A percentile compares a stretch with the other conserved stretches of the same genome.
These are phyloP conservation scores for Serranus cabrilla DNA, from an alignment of 2,797 vertebrate species.

Conservation along the genomic window DNA sequence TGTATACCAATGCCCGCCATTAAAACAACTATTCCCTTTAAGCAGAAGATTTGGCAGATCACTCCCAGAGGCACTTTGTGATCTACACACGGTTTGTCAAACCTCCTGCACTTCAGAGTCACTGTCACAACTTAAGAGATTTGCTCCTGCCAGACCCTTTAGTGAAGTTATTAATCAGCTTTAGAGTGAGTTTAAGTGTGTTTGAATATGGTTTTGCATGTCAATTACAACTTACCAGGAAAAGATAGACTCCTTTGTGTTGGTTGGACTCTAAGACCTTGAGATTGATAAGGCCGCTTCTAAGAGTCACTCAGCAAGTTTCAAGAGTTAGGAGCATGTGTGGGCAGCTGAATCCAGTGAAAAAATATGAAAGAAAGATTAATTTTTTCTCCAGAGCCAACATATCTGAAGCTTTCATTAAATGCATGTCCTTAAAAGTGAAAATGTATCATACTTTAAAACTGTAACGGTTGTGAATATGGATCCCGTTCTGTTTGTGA, in stretches of 20 bases:
- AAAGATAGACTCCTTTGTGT: conserved; percentile 37
- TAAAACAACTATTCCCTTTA: conserved; percentile 40
- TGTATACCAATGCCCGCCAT: conserved; percentile 4
- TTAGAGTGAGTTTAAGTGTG: conserved; percentile 25
- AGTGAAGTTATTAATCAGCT: conserved; percentile 40
- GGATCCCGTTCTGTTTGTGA: too few species aligned
- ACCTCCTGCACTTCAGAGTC: conserved; percentile 32
- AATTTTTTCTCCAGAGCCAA: background rate
- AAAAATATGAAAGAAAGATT: background rate
- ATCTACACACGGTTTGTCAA: conserved; percentile 35
- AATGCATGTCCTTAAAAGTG: background rate
- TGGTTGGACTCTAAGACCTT: conserved; percentile 30
- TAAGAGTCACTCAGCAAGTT: conserved; percentile 20
- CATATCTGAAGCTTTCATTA: background rate
- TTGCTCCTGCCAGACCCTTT: conserved; percentile 35
- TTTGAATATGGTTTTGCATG: conserved; percentile 27
- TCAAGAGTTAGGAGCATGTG: conserved; percentile 9
- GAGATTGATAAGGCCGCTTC: conserved; percentile 21
- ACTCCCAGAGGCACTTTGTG: conserved; percentile 6
- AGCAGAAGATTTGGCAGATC: conserved; percentile 39
- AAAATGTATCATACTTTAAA: background rate
- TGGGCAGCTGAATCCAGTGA: conserved; percentile 3
- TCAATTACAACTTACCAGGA: conserved; percentile 26
- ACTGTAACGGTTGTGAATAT: background rate
- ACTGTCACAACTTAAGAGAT: conserved; percentile 30